These are phyloP conservation scores for Axis porcinus DNA, from an alignment of 2,113 vertebrate species.

Conservation along the genomic window DNA sequence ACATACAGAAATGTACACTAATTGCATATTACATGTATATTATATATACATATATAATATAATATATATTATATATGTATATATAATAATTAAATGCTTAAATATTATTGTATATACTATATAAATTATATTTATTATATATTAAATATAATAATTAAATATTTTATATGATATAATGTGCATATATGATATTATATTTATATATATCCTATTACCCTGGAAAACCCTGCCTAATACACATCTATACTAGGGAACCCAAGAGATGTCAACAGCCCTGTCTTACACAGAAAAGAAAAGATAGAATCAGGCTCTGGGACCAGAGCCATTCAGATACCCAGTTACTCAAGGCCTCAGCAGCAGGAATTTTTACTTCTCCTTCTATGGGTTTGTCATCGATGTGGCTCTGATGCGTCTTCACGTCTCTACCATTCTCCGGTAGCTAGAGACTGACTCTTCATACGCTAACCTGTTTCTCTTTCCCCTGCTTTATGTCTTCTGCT, in stretches of 20 bases:
- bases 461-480: not conserved
- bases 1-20: not conserved
- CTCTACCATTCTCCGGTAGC: not conserved
- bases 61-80: not conserved
- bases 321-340: not conserved
- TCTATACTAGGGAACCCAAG: not conserved
- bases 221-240: not conserved
- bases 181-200: not conserved
- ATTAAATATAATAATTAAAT: not conserved
- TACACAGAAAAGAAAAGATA: not conserved
- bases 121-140: not conserved
- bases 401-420: not conserved
- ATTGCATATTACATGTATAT: not conserved
- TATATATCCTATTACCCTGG: not conserved
- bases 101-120: not conserved
- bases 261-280: not conserved
- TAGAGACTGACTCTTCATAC: not conserved
- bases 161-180: not conserved
- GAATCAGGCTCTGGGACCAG: not conserved
- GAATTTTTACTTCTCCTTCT: not conserved
- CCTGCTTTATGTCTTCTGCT: not conserved
- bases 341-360: not conserved
- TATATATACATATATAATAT: no score
- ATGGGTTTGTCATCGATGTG: not conserved
- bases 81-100: not conserved